Conservation (phyloP, 2,888 invertebrate species). For the Dolichopus griseipennis region DNA sequence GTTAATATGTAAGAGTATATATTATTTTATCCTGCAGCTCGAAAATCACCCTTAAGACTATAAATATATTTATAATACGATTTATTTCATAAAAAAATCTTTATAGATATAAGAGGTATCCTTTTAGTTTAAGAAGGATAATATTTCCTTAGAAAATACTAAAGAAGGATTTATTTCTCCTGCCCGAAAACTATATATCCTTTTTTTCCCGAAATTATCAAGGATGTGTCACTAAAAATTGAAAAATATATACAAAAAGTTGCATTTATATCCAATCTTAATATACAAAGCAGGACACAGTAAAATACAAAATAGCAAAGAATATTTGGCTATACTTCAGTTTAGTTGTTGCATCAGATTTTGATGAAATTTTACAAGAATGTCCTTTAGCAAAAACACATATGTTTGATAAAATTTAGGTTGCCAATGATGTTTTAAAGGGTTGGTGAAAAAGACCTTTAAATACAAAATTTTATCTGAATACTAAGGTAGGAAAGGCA, state of each 20-base stretch:
- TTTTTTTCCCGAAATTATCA: neutral
- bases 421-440: too few species aligned
- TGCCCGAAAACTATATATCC: neutral
- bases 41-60: neutral
- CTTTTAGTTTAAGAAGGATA: neutral
- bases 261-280: neutral
- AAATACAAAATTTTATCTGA: too few species aligned
- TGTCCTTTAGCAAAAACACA: too few species aligned
- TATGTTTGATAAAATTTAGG: too few species aligned
- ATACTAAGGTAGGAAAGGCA: too few species aligned
- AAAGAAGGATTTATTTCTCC: too few species aligned
- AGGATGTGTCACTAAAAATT: neutral
- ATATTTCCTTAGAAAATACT: neutral
- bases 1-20: neutral
- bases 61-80: constrained; percentile 1
- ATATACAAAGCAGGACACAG: neutral
- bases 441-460: too few species aligned
- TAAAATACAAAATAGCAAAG: neutral
- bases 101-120: neutral
- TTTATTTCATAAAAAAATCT: neutral
- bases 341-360: too few species aligned
- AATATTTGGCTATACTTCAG: too few species aligned
- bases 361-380: too few species aligned
- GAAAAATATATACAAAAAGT: neutral
- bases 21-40: neutral